phyloP scores from a whole-genome alignment of 2,797 vertebrate genomes.

The Acomys russatus region DNA sequence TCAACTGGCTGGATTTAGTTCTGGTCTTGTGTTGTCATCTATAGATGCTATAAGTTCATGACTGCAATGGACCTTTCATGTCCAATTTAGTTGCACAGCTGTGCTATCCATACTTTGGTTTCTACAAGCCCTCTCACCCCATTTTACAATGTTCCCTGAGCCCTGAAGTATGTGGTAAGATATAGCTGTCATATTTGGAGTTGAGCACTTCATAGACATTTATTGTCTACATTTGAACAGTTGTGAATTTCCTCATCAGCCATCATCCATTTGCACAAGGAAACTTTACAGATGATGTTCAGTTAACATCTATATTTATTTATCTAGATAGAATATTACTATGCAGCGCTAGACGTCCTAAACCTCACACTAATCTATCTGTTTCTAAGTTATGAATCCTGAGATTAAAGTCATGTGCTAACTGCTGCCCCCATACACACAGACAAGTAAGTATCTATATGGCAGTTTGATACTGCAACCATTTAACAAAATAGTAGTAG shows the following conservation, averaged over 20 bases:
- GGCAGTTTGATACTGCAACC: background rate
- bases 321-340: background rate
- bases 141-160: background rate
- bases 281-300: background rate
- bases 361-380: background rate
- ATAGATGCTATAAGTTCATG: background rate
- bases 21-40: background rate
- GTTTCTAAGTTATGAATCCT: background rate
- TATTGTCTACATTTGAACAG: background rate
- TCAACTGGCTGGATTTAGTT: background rate
- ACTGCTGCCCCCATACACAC: background rate
- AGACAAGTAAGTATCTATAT: background rate
- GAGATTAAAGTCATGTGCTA: background rate
- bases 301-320: background rate
- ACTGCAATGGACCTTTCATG: too few species aligned
- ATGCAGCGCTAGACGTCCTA: background rate
- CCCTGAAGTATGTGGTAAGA: background rate
- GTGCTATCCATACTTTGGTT: background rate
- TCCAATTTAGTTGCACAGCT: too few species aligned
- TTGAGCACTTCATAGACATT: background rate
- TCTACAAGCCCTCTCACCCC: background rate
- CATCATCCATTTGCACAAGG: background rate
- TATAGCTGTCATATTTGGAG: background rate
- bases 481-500: background rate
- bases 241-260: background rate